Conservation (phyloP, 2,888 invertebrate genomes). For the Tachystola acroxantha region DNA sequence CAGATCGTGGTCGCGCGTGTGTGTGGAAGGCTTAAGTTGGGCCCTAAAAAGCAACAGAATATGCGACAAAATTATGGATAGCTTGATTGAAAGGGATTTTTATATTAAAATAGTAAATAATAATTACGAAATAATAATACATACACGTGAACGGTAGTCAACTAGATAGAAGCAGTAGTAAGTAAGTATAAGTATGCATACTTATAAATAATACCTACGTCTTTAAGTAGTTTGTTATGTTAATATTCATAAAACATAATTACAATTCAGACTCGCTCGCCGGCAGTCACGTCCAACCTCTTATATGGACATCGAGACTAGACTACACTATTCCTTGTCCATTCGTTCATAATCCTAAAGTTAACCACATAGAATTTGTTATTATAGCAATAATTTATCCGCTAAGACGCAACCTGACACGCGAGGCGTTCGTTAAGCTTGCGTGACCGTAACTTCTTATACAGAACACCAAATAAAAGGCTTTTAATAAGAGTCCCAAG, state of each 20-base stretch:
- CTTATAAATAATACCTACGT: too few relatives aligned
- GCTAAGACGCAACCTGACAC: conserved; percentile 1
- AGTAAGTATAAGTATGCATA: too few relatives aligned
- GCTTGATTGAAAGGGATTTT: too few relatives aligned
- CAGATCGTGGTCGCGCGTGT: too few relatives aligned
- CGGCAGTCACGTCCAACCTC: conserved; percentile 49
- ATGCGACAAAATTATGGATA: too few relatives aligned
- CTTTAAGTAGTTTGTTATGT: too few relatives aligned
- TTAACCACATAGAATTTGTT: conserved; percentile 1
- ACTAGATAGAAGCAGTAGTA: too few relatives aligned
- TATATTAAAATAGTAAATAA: too few relatives aligned
- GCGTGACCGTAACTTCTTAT: conserved; percentile 10
- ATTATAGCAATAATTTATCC: conserved; percentile 1
- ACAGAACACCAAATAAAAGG: conserved; percentile 3
- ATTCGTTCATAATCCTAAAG: conserved; percentile 51
- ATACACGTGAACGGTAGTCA: too few relatives aligned
- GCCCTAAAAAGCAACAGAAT: too few relatives aligned
- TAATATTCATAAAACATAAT: neutral
- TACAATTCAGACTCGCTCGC: conserved; percentile 42
- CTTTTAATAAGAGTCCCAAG: conserved; percentile 5
- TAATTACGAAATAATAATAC: too few relatives aligned
- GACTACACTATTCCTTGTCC: conserved; percentile 40
- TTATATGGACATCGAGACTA: conserved; percentile 39
- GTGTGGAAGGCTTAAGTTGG: too few relatives aligned
- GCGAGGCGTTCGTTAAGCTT: conserved; percentile 12